phyloP scores from a whole-genome alignment of 2,888 invertebrate species.

The Hyles lineata region DNA sequence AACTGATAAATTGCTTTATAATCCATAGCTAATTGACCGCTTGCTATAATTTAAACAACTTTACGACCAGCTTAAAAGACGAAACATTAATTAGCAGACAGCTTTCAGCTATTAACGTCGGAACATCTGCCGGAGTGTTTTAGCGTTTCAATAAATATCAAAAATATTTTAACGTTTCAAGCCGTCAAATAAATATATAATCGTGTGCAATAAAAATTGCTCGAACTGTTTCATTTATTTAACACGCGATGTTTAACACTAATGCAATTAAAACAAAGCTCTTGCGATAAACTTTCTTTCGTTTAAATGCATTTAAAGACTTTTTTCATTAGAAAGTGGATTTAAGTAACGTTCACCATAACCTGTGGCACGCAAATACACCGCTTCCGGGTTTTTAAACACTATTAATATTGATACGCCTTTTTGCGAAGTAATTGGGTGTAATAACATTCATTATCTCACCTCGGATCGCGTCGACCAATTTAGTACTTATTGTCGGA shows the following conservation, averaged over 20 bases:
- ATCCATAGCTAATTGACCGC: conserved; percentile 68
- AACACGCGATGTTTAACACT: conserved; percentile 21
- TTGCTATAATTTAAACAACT: conserved; percentile 53
- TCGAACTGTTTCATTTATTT: conserved; percentile 11
- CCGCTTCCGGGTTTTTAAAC: conserved; percentile 61
- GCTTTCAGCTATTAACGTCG: conserved; percentile 27
- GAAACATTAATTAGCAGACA: conserved; percentile 33
- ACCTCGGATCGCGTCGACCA: conserved; percentile 47
- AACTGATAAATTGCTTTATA: conserved; percentile 73
- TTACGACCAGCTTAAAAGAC: conserved; percentile 38
- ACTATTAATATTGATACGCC: conserved; percentile 46
- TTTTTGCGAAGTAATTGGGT: conserved; percentile 46
- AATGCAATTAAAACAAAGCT: conserved; percentile 27
- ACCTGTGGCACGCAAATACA: conserved; percentile 43
- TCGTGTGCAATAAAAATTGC: conserved; percentile 9
- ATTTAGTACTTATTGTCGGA: conserved; percentile 51
- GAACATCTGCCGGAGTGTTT: background rate
- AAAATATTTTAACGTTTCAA: background rate
- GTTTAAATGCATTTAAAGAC: conserved; percentile 10
- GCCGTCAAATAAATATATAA: conserved; percentile 15
- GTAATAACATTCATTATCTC: conserved; percentile 55
- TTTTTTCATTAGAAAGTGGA: conserved; percentile 28
- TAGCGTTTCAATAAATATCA: background rate
- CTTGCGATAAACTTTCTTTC: conserved; percentile 25
- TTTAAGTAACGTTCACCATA: conserved; percentile 20